Evolutionary conservation across 2,888 invertebrate species (phyloP), one percentile per base, ranked within the genome.

Genomic region (Eurois occulta): DNA sequence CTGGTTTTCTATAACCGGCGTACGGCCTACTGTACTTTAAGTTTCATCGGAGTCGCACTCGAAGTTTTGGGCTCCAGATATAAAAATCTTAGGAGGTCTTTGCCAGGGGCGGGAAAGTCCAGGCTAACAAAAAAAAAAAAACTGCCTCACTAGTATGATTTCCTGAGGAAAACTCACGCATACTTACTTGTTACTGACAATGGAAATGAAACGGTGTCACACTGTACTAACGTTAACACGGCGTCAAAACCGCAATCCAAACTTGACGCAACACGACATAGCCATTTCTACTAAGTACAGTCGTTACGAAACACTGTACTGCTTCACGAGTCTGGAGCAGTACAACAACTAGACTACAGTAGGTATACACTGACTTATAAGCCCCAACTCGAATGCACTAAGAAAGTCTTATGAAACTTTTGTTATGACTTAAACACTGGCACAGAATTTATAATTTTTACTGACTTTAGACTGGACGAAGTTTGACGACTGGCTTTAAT

Each of bases 381-480:
- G 38, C 58, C 46, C 48, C 64, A 52, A 60, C 48, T 65, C 32
- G 65, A 55, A 58, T 67, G 43, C 68, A 74, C 58, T 66, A 66
- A 78, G 77, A 58, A 66, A 58, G 58, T 28, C 52, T 66, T 60
- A 46, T 18, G 46, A 55, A 80, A 82, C 35, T 77, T 77, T 71
- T 43, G 55, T 67, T 48, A 71, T 64, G 35, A 72, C 78, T 62
- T 58, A 21, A 76, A 48, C 48, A 43, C 71, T 48, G 68, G 68
- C 62, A 32, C 67, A 21, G 78, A 83, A 83, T 83, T 77, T 81
- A 68, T 72, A 78, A 77, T 32, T n/a, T 24, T 58, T 58, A 55
- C 62, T 28, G 35, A 28, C 48, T 75, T 58, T n/a, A 32, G 35
- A 46, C 60, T 66, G 64, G 60, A 62, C 8, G 8, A 83, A 81